phyloP scores from a whole-genome alignment of 2,888 invertebrate genomes.

The Cosmorhoe ocellata region DNA sequence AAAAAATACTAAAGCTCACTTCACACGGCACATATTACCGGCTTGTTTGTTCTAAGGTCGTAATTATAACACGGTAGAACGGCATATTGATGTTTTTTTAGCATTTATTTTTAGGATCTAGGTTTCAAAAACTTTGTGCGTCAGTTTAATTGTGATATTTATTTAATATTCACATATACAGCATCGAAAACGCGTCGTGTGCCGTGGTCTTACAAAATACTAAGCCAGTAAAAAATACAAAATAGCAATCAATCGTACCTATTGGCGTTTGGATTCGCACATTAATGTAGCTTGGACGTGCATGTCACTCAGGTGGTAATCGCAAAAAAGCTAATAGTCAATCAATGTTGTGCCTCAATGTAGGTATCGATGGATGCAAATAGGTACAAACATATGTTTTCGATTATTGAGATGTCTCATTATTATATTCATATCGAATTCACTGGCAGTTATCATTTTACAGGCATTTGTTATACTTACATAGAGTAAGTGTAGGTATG shows the following conservation, averaged over 20 bases:
- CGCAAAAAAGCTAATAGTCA: conserved; percentile 48
- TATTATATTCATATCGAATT: conserved; percentile 20
- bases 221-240: conserved; percentile 15
- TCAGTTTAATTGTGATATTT: no score
- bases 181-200: no score
- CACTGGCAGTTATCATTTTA: conserved; percentile 12
- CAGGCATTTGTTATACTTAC: no score
- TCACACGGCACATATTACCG: conserved; percentile 7
- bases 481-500: no score
- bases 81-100: no score
- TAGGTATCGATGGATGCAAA: conserved; percentile 13
- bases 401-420: conserved; percentile 24
- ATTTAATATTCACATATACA: no score
- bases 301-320: conserved; percentile 60
- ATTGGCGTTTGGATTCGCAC: conserved; percentile 53
- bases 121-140: no score
- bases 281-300: conserved; percentile 47
- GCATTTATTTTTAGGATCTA: no score
- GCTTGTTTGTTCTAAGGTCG: background rate
- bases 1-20: conserved; percentile 9
- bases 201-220: background rate
- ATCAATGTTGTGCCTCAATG: conserved; percentile 23
- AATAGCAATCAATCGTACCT: conserved; percentile 38
- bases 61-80: no score
- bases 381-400: conserved; percentile 23